These are phyloP conservation scores for Falco peregrinus DNA, from an alignment of 2,797 vertebrate species.

Conservation along the genomic window DNA sequence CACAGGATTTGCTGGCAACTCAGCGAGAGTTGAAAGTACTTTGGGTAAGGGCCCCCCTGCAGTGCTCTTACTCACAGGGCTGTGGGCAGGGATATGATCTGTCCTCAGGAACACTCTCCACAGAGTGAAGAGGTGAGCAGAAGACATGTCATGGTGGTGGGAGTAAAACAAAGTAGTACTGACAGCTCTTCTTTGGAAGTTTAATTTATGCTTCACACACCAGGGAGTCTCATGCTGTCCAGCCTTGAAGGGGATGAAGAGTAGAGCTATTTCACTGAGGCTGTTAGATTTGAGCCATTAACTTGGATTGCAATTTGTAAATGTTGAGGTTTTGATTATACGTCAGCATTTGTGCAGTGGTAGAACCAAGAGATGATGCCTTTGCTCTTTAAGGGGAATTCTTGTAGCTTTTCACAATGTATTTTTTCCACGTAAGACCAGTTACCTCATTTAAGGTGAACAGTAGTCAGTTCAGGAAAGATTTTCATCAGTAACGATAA, in stretches of 20 bases:
- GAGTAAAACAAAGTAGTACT: background rate
- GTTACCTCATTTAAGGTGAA: background rate
- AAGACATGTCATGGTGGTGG: fast-evolving
- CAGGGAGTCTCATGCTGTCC: background rate
- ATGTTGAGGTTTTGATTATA: background rate
- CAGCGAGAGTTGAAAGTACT: background rate
- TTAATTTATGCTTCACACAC: background rate
- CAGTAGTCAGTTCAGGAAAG: background rate
- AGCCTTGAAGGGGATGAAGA: background rate
- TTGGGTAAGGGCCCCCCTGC: fast-evolving
- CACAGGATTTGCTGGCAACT: background rate
- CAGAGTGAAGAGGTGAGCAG: background rate
- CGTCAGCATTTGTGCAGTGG: background rate
- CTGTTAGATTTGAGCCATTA: background rate
- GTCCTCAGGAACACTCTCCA: background rate
- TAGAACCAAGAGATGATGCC: background rate
- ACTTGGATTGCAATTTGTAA: background rate
- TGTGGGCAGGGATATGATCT: background rate
- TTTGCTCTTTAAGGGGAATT: background rate
- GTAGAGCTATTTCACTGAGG: background rate
- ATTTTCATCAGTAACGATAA: background rate
- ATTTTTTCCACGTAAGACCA: background rate
- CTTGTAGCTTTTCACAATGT: fast-evolving
- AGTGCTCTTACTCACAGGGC: background rate
- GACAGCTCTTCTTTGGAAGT: background rate